phyloP scores from a whole-genome alignment of 2,113 vertebrate genomes.

The Diadophis punctatus region DNA sequence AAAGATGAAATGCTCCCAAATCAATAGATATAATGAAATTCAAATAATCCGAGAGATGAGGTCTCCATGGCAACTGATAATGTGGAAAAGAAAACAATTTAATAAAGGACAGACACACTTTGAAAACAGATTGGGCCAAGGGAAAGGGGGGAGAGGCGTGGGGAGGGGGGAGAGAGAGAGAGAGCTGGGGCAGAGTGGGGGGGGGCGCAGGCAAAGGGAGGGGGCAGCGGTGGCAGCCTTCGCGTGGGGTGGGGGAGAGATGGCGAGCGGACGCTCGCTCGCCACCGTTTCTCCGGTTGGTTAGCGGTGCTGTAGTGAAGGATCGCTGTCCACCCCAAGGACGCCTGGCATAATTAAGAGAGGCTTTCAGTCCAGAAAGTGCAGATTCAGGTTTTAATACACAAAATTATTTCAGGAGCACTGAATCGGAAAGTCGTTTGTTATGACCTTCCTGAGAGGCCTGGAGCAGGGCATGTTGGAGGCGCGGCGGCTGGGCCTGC shows the following conservation, averaged over 20 bases:
- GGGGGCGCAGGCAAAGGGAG: slow-evolving; percentile 59
- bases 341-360: slow-evolving; percentile 98
- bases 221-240: slow-evolving; percentile 52
- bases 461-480: slow-evolving; percentile 95
- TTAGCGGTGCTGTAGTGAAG: slow-evolving; percentile 87
- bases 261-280: neutral
- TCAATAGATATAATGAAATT: slow-evolving; percentile 99
- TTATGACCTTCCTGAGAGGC: slow-evolving; percentile 99
- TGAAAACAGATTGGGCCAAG: slow-evolving; percentile 99
- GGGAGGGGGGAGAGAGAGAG: slow-evolving; percentile 54
- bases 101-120: slow-evolving; percentile 99
- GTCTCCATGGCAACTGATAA: slow-evolving; percentile 99
- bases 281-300: slow-evolving; percentile 70
- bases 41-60: slow-evolving; percentile 99
- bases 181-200: slow-evolving; percentile 46
- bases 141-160: slow-evolving; percentile 69
- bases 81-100: slow-evolving; percentile 99
- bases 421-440: slow-evolving; percentile 99
- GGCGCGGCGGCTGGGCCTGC: slow-evolving; percentile 89
- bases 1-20: slow-evolving; percentile 99
- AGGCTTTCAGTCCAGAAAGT: slow-evolving; percentile 99
- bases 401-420: slow-evolving; percentile 99
- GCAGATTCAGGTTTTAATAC: slow-evolving; percentile 99
- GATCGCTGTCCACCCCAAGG: slow-evolving; percentile 99
- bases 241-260: slow-evolving; percentile 37